Conservation (phyloP, 2,113 vertebrate genomes). For the Scartelaos histophorus region DNA sequence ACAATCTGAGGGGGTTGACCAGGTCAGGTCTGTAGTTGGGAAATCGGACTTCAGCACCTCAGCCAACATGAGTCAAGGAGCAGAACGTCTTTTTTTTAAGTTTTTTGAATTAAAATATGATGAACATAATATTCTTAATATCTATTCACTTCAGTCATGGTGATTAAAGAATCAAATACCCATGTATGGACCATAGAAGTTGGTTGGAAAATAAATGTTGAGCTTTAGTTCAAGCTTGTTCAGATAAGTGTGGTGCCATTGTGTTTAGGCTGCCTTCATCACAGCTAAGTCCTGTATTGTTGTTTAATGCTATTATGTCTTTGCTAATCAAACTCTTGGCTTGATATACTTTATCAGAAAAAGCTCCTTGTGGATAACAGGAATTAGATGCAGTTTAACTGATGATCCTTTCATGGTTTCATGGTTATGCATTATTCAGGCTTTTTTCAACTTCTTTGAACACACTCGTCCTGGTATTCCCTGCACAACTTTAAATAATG, state of each 20-base stretch:
- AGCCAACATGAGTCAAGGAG: conserved; percentile 27
- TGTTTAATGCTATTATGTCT: conserved; percentile 9
- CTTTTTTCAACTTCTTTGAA: not conserved
- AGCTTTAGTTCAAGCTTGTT: not conserved
- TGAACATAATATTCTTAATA: not conserved
- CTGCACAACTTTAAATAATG: not conserved
- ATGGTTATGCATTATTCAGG: no score
- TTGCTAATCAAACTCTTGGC: not conserved
- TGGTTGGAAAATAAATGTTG: not conserved
- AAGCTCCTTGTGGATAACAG: not conserved
- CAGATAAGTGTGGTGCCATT: not conserved
- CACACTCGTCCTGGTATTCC: not conserved
- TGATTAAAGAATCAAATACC: not conserved
- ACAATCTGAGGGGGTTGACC: not conserved
- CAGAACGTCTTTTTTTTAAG: not conserved
- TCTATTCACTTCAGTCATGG: not conserved
- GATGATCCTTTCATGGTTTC: not conserved
- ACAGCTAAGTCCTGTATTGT: conserved; percentile 5
- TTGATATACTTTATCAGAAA: not conserved
- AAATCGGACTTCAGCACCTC: conserved; percentile 1
- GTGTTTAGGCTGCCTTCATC: not conserved
- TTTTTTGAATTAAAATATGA: no score
- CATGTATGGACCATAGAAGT: not conserved
- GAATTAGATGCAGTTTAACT: not conserved
- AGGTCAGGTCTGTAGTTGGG: not conserved